phyloP scores from a whole-genome alignment of 2,113 vertebrate genomes.

The Cacatua alba region DNA sequence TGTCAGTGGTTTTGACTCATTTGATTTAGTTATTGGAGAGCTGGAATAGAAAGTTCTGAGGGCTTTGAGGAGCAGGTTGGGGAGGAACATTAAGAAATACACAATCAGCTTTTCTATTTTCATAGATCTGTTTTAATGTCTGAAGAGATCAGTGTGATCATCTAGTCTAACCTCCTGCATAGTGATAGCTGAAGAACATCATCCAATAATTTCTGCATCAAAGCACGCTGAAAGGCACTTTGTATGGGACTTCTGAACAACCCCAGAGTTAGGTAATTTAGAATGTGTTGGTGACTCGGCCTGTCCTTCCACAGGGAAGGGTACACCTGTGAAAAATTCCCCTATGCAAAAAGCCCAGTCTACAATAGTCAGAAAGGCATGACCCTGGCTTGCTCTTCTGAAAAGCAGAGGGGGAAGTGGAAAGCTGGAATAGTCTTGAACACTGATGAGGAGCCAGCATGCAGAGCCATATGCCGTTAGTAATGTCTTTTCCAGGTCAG shows the following conservation, averaged over 20 bases:
- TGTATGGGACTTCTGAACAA: neutral
- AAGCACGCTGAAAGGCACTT: slow-evolving; percentile 46
- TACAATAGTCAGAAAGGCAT: neutral
- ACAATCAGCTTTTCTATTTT: slow-evolving; percentile 22
- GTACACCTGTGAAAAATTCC: neutral
- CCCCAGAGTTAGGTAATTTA: neutral
- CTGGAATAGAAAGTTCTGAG: neutral
- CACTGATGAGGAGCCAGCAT: neutral
- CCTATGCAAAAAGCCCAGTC: neutral
- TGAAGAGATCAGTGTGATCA: slow-evolving; percentile 1
- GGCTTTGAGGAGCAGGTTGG: neutral
- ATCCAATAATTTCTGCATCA: slow-evolving; percentile 57
- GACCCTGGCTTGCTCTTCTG: neutral
- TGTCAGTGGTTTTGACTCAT: neutral
- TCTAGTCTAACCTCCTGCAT: slow-evolving; percentile 19
- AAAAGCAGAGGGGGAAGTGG: neutral
- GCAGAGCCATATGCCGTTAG: neutral
- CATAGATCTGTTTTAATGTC: neutral
- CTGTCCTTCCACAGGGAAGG: neutral
- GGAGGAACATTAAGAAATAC: neutral
- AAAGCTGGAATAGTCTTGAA: neutral
- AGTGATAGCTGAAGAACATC: slow-evolving; percentile 16
- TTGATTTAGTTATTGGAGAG: neutral
- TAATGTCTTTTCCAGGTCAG: neutral
- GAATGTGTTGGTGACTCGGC: neutral